Base-by-base conservation (phyloP, 2,797 vertebrate species). In the Coluber constrictor region DNA sequence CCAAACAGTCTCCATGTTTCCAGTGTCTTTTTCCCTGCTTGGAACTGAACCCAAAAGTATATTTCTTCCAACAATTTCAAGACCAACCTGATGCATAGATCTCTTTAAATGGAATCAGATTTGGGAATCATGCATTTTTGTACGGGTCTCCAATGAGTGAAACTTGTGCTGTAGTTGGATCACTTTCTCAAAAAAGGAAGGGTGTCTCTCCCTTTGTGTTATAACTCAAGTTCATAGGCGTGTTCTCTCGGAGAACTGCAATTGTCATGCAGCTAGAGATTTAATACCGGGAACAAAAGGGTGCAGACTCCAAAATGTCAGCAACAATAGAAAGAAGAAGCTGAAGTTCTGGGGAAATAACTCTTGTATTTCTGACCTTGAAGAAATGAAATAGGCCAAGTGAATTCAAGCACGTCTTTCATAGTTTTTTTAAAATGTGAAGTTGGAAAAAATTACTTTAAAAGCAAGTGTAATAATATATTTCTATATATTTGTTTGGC, bases 231-330 rank as follows among this genome's bases (percentile, higher is more conserved):
- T 83, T 47, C 90, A 83, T 43, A 60, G 57, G 90, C 5, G 32
- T 9, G 43, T 56, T 59, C 66, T 57, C 90, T 57, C 37, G 56
- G 20, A 79, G 70, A 90, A 59, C 55, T 29, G 86, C 74, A 74
- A 32, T 32, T 79, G 70, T 57, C 47, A 43, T 9, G 18, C 32
- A 86, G 70, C 37, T 12, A 83, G 70, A 83, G 70, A 91, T 83
- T 47, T 59, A 60, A 91, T 86, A 56, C 86, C 8, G 2, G 66
- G 55, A 61, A 90, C 16, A 90, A 79, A 90, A 90, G 6, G 37
- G 66, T 79, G 70, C 63, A 90, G n/a, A 43, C 54, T 90, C 90
- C 66, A 79, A 32, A 90, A 90, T 43, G 66, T 79, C 90, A 90
- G 47, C 70, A 79, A 74, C 37, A 79, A 57, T 79, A 90, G 54